A percentile compares a stretch with the other conserved stretches of the same genome.
These are phyloP conservation scores for Drosophila demipolita DNA, from an alignment of 2,888 invertebrate genomes.

Conservation along the genomic window DNA sequence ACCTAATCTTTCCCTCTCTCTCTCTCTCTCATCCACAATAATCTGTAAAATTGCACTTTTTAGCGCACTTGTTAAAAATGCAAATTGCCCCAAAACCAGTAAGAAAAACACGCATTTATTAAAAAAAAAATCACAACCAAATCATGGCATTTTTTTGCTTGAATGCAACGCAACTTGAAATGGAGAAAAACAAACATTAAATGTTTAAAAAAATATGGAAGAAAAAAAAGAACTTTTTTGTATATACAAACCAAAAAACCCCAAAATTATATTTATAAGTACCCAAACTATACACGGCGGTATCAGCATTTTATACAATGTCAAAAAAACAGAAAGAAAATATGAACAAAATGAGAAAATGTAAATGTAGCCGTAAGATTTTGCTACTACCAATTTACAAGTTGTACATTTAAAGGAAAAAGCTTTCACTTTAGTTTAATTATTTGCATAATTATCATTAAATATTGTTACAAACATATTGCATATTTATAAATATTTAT, in stretches of 20 bases:
- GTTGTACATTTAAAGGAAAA: constrained; percentile 76
- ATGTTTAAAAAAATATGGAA: constrained; percentile 56
- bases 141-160: constrained; percentile 19
- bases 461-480: constrained; percentile 78
- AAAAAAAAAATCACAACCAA: not conserved
- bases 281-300: constrained; percentile 48
- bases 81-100: constrained; percentile 66
- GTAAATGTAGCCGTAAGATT: constrained; percentile 76
- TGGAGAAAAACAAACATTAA: constrained; percentile 55
- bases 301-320: constrained; percentile 70
- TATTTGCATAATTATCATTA: constrained; percentile 74
- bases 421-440: constrained; percentile 80
- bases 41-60: constrained; percentile 81
- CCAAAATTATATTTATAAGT: constrained; percentile 64
- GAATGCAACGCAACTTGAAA: constrained; percentile 26
- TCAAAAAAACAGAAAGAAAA: constrained; percentile 25
- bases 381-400: constrained; percentile 81
- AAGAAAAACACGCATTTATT: constrained; percentile 3
- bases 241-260: constrained; percentile 62
- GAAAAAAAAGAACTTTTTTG: constrained; percentile 41
- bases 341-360: constrained; percentile 36
- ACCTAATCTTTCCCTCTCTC: not conserved
- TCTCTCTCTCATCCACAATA: constrained; percentile 6
- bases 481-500: constrained; percentile 69
- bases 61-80: constrained; percentile 84